phyloP scores from a whole-genome alignment of 2,113 vertebrate species.

The Poecilia latipinna region DNA sequence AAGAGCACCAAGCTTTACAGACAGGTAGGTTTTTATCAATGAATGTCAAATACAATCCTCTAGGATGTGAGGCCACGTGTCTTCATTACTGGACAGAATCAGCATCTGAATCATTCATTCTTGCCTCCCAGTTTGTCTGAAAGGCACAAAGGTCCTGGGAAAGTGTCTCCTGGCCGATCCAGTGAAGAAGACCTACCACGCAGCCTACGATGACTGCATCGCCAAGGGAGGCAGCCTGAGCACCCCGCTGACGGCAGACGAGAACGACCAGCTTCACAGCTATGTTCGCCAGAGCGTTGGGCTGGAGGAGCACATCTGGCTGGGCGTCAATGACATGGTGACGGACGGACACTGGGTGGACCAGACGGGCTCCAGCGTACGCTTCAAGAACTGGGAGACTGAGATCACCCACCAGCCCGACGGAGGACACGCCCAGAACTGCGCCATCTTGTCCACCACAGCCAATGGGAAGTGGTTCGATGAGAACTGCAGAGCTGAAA shows the following conservation, averaged over 20 bases:
- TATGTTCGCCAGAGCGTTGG: conserved; percentile 87
- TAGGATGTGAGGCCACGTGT: background rate
- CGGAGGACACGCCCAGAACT: conserved; percentile 88
- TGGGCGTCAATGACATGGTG: conserved; percentile 91
- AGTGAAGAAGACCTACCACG: conserved; percentile 85
- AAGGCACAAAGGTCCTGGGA: conserved; percentile 88
- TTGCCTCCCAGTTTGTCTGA: conserved; percentile 86
- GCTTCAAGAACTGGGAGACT: conserved; percentile 96
- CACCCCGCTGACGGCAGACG: conserved; percentile 81
- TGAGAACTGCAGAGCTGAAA: conserved; percentile 84
- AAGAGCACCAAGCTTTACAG: conserved; percentile 93
- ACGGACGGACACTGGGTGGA: conserved; percentile 89
- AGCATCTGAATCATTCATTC: background rate
- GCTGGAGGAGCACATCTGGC: conserved; percentile 85
- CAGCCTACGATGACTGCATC: conserved; percentile 91
- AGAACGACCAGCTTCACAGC: conserved; percentile 88
- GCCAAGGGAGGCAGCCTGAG: conserved; percentile 88
- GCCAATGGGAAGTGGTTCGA: conserved; percentile 93
- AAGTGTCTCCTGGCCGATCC: conserved; percentile 90
- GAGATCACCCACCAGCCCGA: conserved; percentile 93
- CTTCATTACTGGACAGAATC: background rate
- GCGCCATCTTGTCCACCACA: conserved; percentile 81
- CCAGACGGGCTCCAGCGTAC: conserved; percentile 77
- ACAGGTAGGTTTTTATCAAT: conserved; percentile 80
- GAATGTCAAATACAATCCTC: background rate